Evolutionary conservation across 2,888 invertebrate species (phyloP), one percentile per base, ranked within the genome.

Genomic region (Macrosiphum euphorbiae): DNA sequence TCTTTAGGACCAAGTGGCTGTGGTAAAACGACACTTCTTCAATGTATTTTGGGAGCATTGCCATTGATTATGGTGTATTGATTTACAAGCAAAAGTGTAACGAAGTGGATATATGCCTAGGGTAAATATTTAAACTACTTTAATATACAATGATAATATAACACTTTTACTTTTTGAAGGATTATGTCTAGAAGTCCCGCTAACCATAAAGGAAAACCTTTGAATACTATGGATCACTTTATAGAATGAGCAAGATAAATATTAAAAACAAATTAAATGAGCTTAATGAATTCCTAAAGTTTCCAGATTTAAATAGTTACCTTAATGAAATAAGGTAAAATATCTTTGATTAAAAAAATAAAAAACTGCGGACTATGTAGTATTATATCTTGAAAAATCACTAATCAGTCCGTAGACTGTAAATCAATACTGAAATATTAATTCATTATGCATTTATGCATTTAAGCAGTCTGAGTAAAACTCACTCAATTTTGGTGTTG

Each of bases 201-300:
- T 98, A 95, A 97, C 97, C 2, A 98, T 97, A 95, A 96, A 97
- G 85, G 98, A 98, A 98, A 96, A 98, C 98, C 0, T 96, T 98
- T 95, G 96, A 97, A 94, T 98, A 98, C 96, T 98, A 98, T 95
- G 98, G 98, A 35, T 97, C 97, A 96, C 97, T 98, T 92, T 97
- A 98, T 58, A 97, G 97, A 52, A 97, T 98, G 97, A 95, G 96
- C 1, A 97, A 97, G 1, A 96, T 96, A 50, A 96, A 97, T 95
- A 94, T 94, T 16, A 10, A 35, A 11, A 92, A 35, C 0, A 90
- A 88, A 58, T 47, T 94, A n/a, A 44, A 91, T 11, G 94, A 94
- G 26, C 86, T 94, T 13, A 88, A 88, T 24, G 35, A 55, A 26
- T 94, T 91, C 50, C 84, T 94, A 41, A 47, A 85, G 44, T 35